Evolutionary conservation across 1,140 invertebrate genomes (phyloP), one percentile per base, ranked within the genome.

Genomic region (Tyrophagus putrescentiae): DNA sequence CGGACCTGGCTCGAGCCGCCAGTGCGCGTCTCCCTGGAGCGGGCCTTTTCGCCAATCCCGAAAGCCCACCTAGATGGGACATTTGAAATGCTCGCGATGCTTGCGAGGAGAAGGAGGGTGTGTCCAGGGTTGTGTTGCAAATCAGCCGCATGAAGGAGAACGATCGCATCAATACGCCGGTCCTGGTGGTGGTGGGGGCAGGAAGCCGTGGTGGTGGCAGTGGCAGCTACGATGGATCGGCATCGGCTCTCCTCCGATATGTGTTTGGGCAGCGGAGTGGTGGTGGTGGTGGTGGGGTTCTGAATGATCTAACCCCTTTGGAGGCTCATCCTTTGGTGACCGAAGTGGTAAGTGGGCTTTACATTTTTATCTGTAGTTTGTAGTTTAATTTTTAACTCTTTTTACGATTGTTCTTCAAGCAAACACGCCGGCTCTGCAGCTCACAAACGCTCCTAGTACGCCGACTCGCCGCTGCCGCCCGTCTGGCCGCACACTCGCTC

Each of bases 131-230:
- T 64, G 98, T 94, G 89, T 93, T 93, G 76, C 98, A 94, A 75
- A 99, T 98, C 77, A 79, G 96, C 64, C 78, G 96, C 66, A 96
- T 99, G 74, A 98, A 99, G 74, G 93, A 98, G 75, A 98, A 98
- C n/a, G n/a, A n/a, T 76, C 77, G 95, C 59, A 97, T 97, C 90
- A 97, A 92, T 65, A 92, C 92, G 60, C 65, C 27, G 32, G 57
- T 9, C 9, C 9, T 13, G 6, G 56, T 7, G 18, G 29, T 16
- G n/a, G n/a, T n/a, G n/a, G n/a, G n/a, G n/a, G n/a, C n/a, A n/a
- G n/a, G n/a, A n/a, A n/a, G n/a, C n/a, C n/a, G n/a, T n/a, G n/a
- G n/a, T n/a, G n/a, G n/a, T n/a, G n/a, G n/a, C n/a, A n/a, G n/a
- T n/a, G n/a, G n/a, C n/a, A n/a, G n/a, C 6, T 39, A 31, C 7